Evolutionary conservation across 2,888 invertebrate species (phyloP).

Genomic region (Noctua janthe): DNA sequence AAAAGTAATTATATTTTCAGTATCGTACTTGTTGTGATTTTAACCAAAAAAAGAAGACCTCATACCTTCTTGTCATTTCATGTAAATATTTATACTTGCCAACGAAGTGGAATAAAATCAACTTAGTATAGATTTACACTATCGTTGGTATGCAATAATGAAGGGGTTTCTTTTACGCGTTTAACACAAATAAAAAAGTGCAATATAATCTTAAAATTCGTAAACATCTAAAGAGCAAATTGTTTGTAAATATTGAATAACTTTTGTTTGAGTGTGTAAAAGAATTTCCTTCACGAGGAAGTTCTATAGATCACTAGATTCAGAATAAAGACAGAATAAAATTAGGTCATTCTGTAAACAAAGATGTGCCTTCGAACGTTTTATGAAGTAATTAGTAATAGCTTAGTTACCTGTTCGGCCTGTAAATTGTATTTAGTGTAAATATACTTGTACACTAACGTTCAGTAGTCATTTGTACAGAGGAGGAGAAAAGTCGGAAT

Average conservation of each 20-base stretch:
- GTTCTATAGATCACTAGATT: constrained; percentile 64
- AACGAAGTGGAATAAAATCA: constrained; percentile 52
- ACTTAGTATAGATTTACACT: constrained; percentile 48
- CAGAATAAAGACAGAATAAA: constrained; percentile 65
- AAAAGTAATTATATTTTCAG: constrained; percentile 83
- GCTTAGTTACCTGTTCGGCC: constrained; percentile 82
- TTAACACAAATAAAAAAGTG: constrained; percentile 6
- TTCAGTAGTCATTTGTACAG: constrained; percentile 60
- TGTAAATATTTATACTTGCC: constrained; percentile 78
- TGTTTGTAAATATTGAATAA: constrained; percentile 47
- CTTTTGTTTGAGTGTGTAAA: constrained; percentile 55
- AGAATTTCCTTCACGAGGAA: constrained; percentile 53
- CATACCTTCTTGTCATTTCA: constrained; percentile 80
- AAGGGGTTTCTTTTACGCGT: constrained; percentile 58
- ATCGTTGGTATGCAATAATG: constrained; percentile 58
- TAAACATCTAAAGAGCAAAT: constrained; percentile 14
- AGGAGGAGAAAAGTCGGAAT: constrained; percentile 11
- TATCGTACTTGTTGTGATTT: constrained; percentile 88
- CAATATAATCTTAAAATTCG: constrained; percentile 1
- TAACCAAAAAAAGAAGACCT: constrained; percentile 87
- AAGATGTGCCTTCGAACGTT: constrained; percentile 89
- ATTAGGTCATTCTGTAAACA: constrained; percentile 84
- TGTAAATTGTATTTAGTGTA: constrained; percentile 79
- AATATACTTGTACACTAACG: constrained; percentile 69
- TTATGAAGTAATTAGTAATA: constrained; percentile 82